These are phyloP conservation scores for Siderastrea siderea DNA, from an alignment of 92 coral and sea anemone species.

Conservation along the genomic window DNA sequence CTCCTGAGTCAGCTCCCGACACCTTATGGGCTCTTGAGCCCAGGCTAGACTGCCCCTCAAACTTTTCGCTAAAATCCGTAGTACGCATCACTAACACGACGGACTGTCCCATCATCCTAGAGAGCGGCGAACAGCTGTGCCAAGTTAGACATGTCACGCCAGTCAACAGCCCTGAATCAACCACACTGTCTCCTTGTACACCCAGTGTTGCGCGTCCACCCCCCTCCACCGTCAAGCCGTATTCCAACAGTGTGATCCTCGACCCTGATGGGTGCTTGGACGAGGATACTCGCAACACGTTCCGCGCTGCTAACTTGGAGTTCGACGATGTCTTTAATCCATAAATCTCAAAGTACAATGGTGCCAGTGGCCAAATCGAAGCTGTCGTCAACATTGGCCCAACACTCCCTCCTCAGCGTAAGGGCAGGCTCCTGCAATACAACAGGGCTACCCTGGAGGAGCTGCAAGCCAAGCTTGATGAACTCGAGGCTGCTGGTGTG, in stretches of 20 bases:
- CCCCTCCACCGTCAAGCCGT: constrained; percentile 35
- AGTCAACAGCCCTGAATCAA: constrained; percentile 18
- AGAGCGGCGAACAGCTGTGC: constrained; percentile 68
- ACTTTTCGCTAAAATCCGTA: too few relatives aligned
- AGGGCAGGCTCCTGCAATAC: constrained; percentile 63
- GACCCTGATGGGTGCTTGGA: constrained; percentile 64
- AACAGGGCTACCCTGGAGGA: constrained; percentile 59
- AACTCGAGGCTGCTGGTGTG: constrained; percentile 49
- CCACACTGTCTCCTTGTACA: constrained; percentile 15
- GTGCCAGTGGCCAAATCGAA: constrained; percentile 65
- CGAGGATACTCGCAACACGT: constrained; percentile 45
- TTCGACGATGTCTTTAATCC: constrained; percentile 58
- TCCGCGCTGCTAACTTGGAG: constrained; percentile 46
- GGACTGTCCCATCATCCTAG: constrained; percentile 45
- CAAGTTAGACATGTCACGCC: constrained; percentile 48
- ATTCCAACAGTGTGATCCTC: constrained; percentile 33
- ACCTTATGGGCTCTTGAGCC: too few relatives aligned
- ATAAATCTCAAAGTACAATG: constrained; percentile 70
- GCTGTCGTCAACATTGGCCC: constrained; percentile 55
- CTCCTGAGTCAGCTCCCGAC: too few relatives aligned
- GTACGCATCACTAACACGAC: constrained; percentile 64
- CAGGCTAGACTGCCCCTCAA: too few relatives aligned
- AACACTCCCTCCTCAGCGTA: constrained; percentile 61
- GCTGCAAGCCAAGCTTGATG: constrained; percentile 44
- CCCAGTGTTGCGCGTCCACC: background rate